Conservation (phyloP, 2,113 vertebrate species). For the Erythrocebus patas region DNA sequence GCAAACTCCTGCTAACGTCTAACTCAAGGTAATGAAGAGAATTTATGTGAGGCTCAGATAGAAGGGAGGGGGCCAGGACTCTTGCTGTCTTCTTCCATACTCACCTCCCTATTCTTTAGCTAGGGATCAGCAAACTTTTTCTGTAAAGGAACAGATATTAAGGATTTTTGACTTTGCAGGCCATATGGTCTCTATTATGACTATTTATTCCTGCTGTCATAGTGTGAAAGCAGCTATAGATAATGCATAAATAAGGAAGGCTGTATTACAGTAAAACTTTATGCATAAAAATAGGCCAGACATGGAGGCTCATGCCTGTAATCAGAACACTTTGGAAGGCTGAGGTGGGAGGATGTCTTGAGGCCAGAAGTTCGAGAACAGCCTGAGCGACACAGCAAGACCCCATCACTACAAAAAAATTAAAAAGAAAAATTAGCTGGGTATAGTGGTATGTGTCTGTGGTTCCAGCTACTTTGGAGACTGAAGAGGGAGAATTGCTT, state of each 20-base stretch:
- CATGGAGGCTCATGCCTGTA: too few species aligned
- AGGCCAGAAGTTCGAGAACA: too few species aligned
- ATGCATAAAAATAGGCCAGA: neutral
- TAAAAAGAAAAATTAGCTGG: too few species aligned
- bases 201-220: neutral
- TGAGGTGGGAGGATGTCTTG: too few species aligned
- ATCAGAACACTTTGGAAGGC: too few species aligned
- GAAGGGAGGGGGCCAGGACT: neutral
- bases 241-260: neutral
- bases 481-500: too few species aligned
- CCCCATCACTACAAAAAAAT: too few species aligned
- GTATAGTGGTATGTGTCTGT: too few species aligned
- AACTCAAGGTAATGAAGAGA: conserved; percentile 45
- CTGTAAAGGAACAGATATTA: neutral
- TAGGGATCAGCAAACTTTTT: neutral
- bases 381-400: too few species aligned
- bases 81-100: neutral
- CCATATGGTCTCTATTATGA: neutral
- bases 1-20: conserved; percentile 40
- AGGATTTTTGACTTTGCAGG: neutral
- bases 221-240: neutral
- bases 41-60: neutral
- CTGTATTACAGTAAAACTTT: conserved; percentile 2
- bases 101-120: neutral
- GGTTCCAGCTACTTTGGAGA: too few species aligned